Percentiles rank a stretch among this genome's conserved stretches.
These are phyloP conservation scores for Bellardia bayeri DNA, from an alignment of 2,888 invertebrate genomes.

Conservation along the genomic window DNA sequence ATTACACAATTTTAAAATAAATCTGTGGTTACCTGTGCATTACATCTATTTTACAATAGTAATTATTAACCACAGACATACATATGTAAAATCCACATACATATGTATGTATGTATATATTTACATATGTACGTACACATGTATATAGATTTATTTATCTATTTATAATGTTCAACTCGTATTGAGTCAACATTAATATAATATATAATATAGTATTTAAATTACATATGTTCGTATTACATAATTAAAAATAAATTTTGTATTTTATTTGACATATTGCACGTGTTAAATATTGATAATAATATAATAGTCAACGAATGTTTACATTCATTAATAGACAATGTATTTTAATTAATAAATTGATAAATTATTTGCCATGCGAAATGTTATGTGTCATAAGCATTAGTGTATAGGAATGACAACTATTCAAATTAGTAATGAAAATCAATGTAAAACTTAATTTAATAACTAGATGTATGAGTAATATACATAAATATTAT, in stretches of 20 bases:
- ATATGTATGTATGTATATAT: not conserved
- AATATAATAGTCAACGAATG: conserved; percentile 6
- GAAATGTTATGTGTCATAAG: not conserved
- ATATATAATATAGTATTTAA: not conserved
- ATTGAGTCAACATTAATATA: conserved; percentile 49
- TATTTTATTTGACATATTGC: conserved; percentile 49
- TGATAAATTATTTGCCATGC: conserved; percentile 17
- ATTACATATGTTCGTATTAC: not conserved
- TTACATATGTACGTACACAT: not conserved
- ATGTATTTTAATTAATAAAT: conserved; percentile 52
- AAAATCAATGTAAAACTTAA: not conserved
- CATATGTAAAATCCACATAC: conserved; percentile 28
- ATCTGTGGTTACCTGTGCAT: conserved; percentile 49
- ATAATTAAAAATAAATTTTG: conserved; percentile 57
- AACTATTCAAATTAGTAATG: not conserved
- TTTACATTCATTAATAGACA: conserved; percentile 44
- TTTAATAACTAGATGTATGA: not conserved
- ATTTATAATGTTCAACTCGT: conserved; percentile 1
- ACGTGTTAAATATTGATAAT: conserved; percentile 46
- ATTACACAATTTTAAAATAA: conserved; percentile 50
- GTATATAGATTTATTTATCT: conserved; percentile 14
- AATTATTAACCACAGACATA: conserved; percentile 67
- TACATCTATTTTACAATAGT: conserved; percentile 57
- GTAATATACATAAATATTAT: not conserved
- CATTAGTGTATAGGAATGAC: not conserved